phyloP scores from a whole-genome alignment of 1,140 invertebrate genomes.

The Zaprionus davidi region DNA sequence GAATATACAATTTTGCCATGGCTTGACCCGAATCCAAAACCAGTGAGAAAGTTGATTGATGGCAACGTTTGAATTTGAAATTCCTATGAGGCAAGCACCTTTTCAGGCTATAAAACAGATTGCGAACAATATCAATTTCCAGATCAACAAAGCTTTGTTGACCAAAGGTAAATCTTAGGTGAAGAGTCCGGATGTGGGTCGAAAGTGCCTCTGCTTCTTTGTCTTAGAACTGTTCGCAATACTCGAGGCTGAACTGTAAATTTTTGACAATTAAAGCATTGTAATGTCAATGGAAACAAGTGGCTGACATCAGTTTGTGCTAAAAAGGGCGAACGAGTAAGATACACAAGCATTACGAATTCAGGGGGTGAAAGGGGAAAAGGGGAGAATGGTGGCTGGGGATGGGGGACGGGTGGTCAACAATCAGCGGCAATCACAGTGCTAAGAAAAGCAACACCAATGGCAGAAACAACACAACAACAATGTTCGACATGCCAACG shows the following conservation, averaged over 20 bases:
- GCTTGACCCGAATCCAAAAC: slow-evolving; percentile 1
- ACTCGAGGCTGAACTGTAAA: slow-evolving; percentile 18
- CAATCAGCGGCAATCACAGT: slow-evolving; percentile 50
- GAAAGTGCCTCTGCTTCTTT: background rate
- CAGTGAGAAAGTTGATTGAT: slow-evolving; percentile 30
- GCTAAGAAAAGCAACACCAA: slow-evolving; percentile 45
- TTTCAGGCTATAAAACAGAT: background rate
- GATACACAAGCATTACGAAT: slow-evolving; percentile 60
- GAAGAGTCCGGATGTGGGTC: background rate
- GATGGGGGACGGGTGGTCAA: slow-evolving; percentile 30
- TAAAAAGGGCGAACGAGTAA: slow-evolving; percentile 55
- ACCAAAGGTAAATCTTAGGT: background rate
- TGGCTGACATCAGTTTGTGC: slow-evolving; percentile 30
- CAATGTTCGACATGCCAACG: slow-evolving; percentile 13
- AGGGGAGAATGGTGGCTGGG: background rate
- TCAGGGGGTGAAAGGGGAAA: background rate
- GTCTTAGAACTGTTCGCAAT: background rate
- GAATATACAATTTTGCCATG: slow-evolving; percentile 23
- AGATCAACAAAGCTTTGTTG: background rate
- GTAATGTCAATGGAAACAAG: slow-evolving; percentile 61
- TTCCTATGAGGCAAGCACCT: background rate
- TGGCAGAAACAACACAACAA: slow-evolving; percentile 18
- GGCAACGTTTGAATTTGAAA: background rate
- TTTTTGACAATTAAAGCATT: slow-evolving; percentile 61
- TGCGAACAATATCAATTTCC: background rate